These are phyloP conservation scores for Heptranchias perlo DNA, from an alignment of 2,113 vertebrate species.

Conservation along the genomic window DNA sequence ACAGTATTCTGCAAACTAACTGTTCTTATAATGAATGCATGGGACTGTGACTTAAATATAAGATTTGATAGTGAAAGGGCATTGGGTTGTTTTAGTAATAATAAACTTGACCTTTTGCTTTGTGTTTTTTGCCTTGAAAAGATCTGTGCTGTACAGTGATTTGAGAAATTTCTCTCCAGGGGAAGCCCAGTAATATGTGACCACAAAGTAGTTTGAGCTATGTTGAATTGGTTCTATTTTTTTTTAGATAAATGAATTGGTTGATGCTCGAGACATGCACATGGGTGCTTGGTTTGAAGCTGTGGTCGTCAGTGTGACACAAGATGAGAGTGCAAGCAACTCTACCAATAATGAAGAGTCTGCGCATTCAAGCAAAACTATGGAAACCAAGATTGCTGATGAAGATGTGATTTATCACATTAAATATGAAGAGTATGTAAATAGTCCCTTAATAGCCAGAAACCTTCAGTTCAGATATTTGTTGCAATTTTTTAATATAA, in stretches of 20 bases:
- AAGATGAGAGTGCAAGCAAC: slow-evolving; percentile 39
- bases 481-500: neutral
- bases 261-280: slow-evolving; percentile 83
- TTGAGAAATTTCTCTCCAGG: neutral
- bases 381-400: slow-evolving; percentile 40
- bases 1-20: too few species aligned
- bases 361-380: neutral
- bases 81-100: neutral
- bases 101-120: too few species aligned
- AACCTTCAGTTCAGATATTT: neutral
- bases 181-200: neutral
- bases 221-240: slow-evolving; percentile 12
- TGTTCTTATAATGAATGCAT: neutral
- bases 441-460: neutral
- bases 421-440: slow-evolving; percentile 91
- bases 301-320: slow-evolving; percentile 71
- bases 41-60: neutral
- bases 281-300: slow-evolving; percentile 98
- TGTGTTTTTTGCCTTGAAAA: neutral
- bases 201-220: neutral
- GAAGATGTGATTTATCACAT: slow-evolving; percentile 77
- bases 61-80: neutral
- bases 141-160: neutral
- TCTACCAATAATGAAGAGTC: slow-evolving; percentile 47
- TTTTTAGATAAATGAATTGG: slow-evolving; percentile 75